Evolutionary conservation across 2,888 invertebrate genomes (phyloP), one percentile per base, ranked within the genome.

Genomic region (Pollenia griseotomentosa): DNA sequence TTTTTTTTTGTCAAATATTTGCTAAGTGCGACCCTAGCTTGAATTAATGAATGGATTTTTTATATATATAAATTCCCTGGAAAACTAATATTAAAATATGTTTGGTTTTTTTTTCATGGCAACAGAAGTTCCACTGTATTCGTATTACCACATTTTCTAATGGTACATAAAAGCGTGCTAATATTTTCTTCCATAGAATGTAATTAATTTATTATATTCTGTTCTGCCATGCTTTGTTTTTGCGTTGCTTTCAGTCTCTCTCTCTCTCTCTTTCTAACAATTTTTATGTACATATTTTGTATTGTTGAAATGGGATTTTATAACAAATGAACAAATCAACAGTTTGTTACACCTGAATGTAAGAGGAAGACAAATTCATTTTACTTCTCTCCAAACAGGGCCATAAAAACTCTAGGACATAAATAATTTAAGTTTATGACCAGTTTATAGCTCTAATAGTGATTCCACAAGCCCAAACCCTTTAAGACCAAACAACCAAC

Each of bases 131-230:
- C 53, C 70, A 83, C 77, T 71, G 77, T 83, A 42, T 42, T 19
- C 23, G 19, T 19, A 10, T 7, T 19, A 14, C 33, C 10, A 4
- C 40, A 11, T 40, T 63, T 73, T 59, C 75, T 83, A 83, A 73
- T 82, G 65, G 23, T 42, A 44, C 57, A 57, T 66, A 53, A 57
- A 78, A 78, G 55, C 33, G 73, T 79, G 66, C 19, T 61, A 68
- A 68, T 74, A 84, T 68, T 59, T 80, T 75, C 63, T 80, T 83
- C 61, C 71, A 61, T 23, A 61, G 75, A 78, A 84, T 81, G 65
- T 84, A 81, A 87, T 87, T 87, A 81, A 87, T 87, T 83, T 86
- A 77, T 81, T 55, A 61, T 23, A 33, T 55, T 61, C 23, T 68
- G 51, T 57, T 53, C 42, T 65, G 40, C n/a, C 42, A 63, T 16